Evolutionary conservation across 2,113 vertebrate species (phyloP).

Genomic region (Taxidea taxus): DNA sequence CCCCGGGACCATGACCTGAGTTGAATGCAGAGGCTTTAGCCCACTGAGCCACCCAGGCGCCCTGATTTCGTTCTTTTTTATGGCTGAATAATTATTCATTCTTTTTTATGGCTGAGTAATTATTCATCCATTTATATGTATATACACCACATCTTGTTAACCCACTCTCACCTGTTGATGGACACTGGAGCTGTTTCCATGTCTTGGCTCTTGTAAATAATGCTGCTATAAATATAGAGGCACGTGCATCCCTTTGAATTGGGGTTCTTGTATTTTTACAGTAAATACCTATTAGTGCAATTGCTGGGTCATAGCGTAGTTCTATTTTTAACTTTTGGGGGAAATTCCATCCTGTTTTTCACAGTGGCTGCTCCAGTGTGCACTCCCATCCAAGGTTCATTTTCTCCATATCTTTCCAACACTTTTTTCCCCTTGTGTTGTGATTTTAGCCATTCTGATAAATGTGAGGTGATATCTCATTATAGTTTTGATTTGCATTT

Average conservation of each 20-base stretch:
- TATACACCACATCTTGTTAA: background rate
- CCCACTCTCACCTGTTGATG: background rate
- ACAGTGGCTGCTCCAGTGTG: background rate
- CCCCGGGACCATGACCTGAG: too few relatives aligned
- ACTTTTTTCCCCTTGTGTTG: background rate
- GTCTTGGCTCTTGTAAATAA: too few relatives aligned
- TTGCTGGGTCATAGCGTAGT: too few relatives aligned
- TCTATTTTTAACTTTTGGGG: background rate
- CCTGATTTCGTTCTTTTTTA: too few relatives aligned
- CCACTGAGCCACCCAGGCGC: too few relatives aligned
- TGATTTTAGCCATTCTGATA: background rate
- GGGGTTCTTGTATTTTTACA: too few relatives aligned
- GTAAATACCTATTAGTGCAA: too few relatives aligned
- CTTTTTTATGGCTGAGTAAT: background rate
- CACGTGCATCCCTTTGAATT: too few relatives aligned
- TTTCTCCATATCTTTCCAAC: background rate
- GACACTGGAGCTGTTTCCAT: too few relatives aligned
- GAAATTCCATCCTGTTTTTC: background rate
- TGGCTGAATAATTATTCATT: too few relatives aligned
- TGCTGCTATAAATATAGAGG: too few relatives aligned
- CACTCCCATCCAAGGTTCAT: background rate
- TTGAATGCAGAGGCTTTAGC: too few relatives aligned
- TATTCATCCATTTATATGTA: background rate
- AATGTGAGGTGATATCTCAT: background rate
- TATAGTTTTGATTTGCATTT: background rate